Base-by-base conservation (phyloP, 2,888 invertebrate genomes). In the Spisula solida region DNA sequence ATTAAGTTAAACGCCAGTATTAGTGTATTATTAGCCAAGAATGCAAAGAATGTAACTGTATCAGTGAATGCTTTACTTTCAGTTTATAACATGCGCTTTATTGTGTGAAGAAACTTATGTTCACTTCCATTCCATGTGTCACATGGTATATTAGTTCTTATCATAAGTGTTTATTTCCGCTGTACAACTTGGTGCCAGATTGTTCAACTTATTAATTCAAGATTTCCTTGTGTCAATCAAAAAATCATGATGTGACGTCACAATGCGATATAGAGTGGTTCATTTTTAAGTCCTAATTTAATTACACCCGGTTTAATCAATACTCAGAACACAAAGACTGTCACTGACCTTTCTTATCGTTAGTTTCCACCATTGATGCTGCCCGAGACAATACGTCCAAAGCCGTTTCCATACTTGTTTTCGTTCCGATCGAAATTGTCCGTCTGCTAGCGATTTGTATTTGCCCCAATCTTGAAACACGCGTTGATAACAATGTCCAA, bases 361-460 rank as follows among this genome's bases (percentile, higher is more conserved):
- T 86, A 29, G 94, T 95, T 85, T 95, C 95, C 75, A 95, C 94
- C 93, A 96, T 94, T 55, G 95, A 96, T 48, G 95, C 96, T 82
- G 96, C 96, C 85, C 95, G 92, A 25, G 96, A 96, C 79, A 96
- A 92, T 18, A 96, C 95, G 91, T 96, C 95, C 75, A 96, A 93
- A 18, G 96, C 95, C 31, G 95, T 95, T 91, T 95, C 95, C 95
- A 95, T 95, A 66, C 78, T 88, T 82, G 83, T 81, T 88, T 56
- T 80, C 80, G 56, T 66, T 79, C 87, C 70, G 82, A 85, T 85
- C 82, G 66, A 84, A 85, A 70, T 81, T 55, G 48, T 80, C 88
- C 89, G 92, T 92, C 92, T 92, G 92, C 92, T 92, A 88, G 41
- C 2, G 31, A 8, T 70, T 20, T 55, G n/a, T 34, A 25, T 81